Evolutionary conservation across 2,888 invertebrate genomes (phyloP).

Genomic region (Sclerodermus sp.): DNA sequence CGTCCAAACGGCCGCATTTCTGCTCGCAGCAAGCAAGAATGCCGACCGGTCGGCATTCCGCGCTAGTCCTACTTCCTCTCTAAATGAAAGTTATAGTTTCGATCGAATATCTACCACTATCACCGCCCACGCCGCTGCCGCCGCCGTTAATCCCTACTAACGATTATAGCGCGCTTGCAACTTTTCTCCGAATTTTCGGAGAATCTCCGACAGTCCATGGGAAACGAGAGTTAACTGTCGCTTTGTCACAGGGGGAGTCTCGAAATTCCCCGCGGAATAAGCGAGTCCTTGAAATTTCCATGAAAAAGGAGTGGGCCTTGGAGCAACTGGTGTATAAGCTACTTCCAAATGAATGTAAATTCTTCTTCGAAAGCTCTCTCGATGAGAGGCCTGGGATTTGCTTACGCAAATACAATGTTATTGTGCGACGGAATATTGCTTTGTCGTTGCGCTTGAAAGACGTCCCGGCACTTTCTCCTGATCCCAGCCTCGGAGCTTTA

Average conservation of each 20-base stretch:
- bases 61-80: too few species aligned
- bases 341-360: constrained; percentile 45
- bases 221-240: constrained; percentile 28
- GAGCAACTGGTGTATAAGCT: constrained; percentile 41
- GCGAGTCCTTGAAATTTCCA: constrained; percentile 38
- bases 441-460: constrained; percentile 17
- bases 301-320: constrained; percentile 39
- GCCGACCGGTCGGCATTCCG: too few species aligned
- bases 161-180: too few species aligned
- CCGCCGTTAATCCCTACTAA: too few species aligned
- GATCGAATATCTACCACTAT: too few species aligned
- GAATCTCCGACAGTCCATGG: too few species aligned
- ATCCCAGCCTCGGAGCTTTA: too few species aligned
- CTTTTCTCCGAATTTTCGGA: too few species aligned
- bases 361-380: constrained; percentile 38
- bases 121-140: too few species aligned
- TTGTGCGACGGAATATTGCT: constrained; percentile 30
- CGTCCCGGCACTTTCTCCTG: not conserved
- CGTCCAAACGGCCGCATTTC: too few species aligned
- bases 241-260: constrained; percentile 26
- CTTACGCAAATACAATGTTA: constrained; percentile 43
- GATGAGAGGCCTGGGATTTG: constrained; percentile 35
- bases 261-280: constrained; percentile 11
- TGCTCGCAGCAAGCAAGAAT: too few species aligned
- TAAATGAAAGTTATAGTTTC: too few species aligned